Conservation (phyloP, 2,888 invertebrate genomes). For the Tribolium freemani region DNA sequence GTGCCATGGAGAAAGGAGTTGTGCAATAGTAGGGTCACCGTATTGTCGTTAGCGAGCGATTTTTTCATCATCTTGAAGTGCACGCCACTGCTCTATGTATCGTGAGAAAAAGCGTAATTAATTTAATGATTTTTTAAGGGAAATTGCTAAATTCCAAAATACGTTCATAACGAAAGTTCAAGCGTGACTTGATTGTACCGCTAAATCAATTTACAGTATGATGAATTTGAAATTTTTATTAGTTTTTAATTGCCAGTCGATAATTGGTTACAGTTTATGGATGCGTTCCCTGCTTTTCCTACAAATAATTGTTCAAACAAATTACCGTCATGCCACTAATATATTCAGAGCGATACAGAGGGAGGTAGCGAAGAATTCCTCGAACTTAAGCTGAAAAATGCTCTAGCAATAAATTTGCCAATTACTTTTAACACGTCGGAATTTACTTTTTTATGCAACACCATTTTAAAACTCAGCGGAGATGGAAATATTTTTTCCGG, state of each 20-base stretch:
- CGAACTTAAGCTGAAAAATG: too few relatives aligned
- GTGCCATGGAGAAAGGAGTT: constrained; percentile 49
- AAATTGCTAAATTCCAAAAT: background rate
- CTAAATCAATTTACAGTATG: background rate
- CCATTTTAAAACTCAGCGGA: too few relatives aligned
- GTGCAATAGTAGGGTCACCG: constrained; percentile 49
- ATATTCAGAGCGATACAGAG: too few relatives aligned
- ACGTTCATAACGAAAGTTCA: background rate
- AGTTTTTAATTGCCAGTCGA: background rate
- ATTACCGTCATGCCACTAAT: background rate
- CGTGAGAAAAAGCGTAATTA: background rate
- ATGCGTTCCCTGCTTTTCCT: background rate
- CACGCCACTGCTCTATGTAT: background rate
- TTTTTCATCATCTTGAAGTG: constrained; percentile 37
- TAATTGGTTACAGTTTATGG: background rate
- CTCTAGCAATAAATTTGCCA: too few relatives aligned
- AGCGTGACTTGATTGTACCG: background rate
- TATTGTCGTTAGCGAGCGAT: constrained; percentile 44
- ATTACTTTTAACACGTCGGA: too few relatives aligned
- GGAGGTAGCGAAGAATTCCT: too few relatives aligned
- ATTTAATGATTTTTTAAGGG: background rate
- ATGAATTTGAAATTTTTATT: background rate
- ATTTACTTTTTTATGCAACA: too few relatives aligned
- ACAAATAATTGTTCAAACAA: background rate
- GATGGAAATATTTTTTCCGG: too few relatives aligned